A percentile compares a stretch with the other conserved stretches of the same genome.
Conservation (phyloP, 2,888 invertebrate species). For the Allygus modestus region DNA sequence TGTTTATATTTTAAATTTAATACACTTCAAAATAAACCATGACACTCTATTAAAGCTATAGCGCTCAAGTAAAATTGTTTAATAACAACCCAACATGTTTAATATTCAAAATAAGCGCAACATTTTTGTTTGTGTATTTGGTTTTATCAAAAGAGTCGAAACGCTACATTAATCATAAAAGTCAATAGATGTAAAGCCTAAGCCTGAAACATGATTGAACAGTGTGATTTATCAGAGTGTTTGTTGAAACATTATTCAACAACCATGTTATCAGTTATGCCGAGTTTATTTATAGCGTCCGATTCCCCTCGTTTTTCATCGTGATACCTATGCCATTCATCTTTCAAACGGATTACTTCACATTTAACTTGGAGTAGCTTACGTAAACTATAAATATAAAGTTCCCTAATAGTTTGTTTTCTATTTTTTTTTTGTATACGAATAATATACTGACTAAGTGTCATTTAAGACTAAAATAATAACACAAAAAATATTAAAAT, state of each 20-base stretch:
- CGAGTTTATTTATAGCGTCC: not conserved
- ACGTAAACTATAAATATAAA: too few species aligned
- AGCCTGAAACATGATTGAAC: slow-evolving; percentile 9
- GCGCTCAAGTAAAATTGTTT: too few species aligned
- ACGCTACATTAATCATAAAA: not conserved
- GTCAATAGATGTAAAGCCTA: not conserved
- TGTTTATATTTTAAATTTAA: too few species aligned
- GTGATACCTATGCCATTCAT: slow-evolving; percentile 2
- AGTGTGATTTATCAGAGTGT: slow-evolving; percentile 19
- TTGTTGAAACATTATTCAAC: slow-evolving; percentile 32
- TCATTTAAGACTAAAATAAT: too few species aligned
- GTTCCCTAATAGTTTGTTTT: too few species aligned
- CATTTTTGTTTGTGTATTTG: not conserved
- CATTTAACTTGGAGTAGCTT: too few species aligned
- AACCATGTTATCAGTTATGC: slow-evolving; percentile 36
- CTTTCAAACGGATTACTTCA: not conserved
- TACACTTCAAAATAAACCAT: too few species aligned
- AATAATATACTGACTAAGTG: too few species aligned
- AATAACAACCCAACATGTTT: not conserved
- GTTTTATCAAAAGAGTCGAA: not conserved
- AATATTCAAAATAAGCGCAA: not conserved
- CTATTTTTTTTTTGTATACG: too few species aligned
- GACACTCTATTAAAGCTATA: too few species aligned
- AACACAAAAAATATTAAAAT: too few species aligned
- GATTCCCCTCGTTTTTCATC: slow-evolving; percentile 32